Conservation (phyloP, 2,113 vertebrate species). For the Cyanoderma ruficeps region DNA sequence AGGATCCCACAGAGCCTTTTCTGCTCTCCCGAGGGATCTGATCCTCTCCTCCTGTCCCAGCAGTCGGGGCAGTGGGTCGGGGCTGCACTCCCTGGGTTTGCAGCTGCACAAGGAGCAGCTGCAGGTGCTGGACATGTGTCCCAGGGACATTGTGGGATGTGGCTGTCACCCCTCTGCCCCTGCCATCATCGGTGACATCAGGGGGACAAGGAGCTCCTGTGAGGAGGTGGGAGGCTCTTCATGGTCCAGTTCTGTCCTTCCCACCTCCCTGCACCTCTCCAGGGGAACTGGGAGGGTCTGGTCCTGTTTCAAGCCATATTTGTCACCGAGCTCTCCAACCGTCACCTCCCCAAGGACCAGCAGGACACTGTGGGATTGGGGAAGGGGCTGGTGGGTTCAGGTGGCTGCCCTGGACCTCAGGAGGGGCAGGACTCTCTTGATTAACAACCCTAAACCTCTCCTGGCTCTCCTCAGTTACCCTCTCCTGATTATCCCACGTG, state of each 20-base stretch:
- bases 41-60: background rate
- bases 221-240: background rate
- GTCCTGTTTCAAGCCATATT: background rate
- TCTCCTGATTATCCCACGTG: background rate
- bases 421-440: background rate
- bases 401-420: background rate
- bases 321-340: background rate
- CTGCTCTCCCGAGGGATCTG: background rate
- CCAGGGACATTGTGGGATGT: background rate
- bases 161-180: background rate
- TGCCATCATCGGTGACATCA: fast-evolving
- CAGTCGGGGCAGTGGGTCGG: background rate
- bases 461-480: background rate
- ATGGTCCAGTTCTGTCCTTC: background rate
- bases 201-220: background rate
- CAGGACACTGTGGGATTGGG: background rate
- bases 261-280: background rate
- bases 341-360: background rate
- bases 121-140: background rate
- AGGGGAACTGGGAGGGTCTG: background rate
- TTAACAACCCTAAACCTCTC: background rate
- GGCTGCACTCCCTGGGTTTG: background rate
- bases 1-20: background rate
- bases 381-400: background rate
- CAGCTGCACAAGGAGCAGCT: background rate